Percentiles rank a stretch among this genome's conserved stretches.
Evolutionary conservation across 2,888 invertebrate genomes (phyloP).

Genomic region (Cryptus armator): DNA sequence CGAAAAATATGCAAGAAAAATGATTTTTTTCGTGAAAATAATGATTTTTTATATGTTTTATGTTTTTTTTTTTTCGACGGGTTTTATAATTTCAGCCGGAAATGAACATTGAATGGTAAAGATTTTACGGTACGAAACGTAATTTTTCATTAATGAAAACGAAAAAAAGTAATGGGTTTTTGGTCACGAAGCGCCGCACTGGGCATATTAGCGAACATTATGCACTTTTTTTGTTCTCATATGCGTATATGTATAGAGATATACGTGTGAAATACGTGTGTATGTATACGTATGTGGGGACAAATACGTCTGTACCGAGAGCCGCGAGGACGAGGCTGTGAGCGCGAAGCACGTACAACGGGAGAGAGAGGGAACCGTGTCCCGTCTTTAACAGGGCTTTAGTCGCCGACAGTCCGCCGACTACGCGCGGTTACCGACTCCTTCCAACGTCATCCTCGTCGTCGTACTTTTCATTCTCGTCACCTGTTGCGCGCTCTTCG

Average conservation of each 20-base stretch:
- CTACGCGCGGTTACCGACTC: constrained; percentile 78
- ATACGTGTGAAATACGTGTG: constrained; percentile 39
- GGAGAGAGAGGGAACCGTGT: constrained; percentile 79
- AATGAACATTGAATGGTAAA: no score
- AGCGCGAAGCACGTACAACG: constrained; percentile 61
- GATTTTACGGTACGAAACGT: no score
- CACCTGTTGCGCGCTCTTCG: constrained; percentile 66
- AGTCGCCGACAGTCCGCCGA: constrained; percentile 81
- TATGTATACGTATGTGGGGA: constrained; percentile 58
- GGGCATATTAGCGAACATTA: no score
- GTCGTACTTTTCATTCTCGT: constrained; percentile 56
- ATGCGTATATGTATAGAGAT: not conserved
- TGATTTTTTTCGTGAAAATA: no score
- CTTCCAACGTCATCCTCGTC: constrained; percentile 70
- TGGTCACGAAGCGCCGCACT: not conserved
- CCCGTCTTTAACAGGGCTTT: constrained; percentile 73
- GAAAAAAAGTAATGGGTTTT: not conserved
- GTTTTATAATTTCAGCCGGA: no score
- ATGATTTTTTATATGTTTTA: no score
- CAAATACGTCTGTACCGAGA: constrained; percentile 27
- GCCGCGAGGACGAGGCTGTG: constrained; percentile 54
- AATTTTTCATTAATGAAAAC: no score
- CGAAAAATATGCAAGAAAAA: no score
- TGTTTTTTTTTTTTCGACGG: no score
- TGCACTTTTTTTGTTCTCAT: not conserved